These are phyloP conservation scores for Zaprionus africanus DNA, from an alignment of 1,140 invertebrate species.

Conservation along the genomic window DNA sequence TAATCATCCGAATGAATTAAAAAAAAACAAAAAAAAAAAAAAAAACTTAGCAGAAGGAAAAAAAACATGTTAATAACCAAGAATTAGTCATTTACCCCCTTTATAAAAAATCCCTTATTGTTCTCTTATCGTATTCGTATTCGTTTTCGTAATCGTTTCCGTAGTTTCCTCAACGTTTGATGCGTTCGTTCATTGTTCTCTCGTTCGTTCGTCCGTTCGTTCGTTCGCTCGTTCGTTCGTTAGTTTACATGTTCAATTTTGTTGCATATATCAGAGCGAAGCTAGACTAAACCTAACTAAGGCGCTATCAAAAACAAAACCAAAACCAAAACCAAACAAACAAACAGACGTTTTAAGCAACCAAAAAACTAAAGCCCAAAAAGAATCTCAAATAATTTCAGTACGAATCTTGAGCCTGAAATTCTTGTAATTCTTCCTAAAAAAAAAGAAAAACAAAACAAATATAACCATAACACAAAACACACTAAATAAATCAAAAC, in stretches of 20 bases:
- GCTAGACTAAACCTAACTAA: conserved; percentile 22
- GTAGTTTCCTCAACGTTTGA: conserved; percentile 67
- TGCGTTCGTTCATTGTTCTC: conserved; percentile 56
- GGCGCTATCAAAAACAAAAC: conserved; percentile 20
- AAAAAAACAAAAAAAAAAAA: neutral
- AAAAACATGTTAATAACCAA: conserved; percentile 5
- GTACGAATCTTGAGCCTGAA: conserved; percentile 20
- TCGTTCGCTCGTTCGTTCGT: conserved; percentile 54
- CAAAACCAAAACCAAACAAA: conserved; percentile 12
- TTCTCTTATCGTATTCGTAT: conserved; percentile 40
- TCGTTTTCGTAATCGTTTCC: conserved; percentile 52
- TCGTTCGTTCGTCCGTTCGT: conserved; percentile 55
- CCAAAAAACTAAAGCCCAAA: conserved; percentile 23
- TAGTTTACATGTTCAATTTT: conserved; percentile 63
- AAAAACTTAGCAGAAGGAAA: conserved; percentile 2
- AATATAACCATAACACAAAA: conserved; percentile 47
- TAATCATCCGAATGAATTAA: conserved; percentile 13
- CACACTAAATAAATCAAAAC: conserved; percentile 41
- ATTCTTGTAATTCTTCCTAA: conserved; percentile 64
- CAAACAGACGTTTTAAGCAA: conserved; percentile 37
- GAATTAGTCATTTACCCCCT: conserved; percentile 8
- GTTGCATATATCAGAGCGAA: conserved; percentile 38
- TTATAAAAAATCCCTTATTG: conserved; percentile 13
- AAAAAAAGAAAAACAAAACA: neutral
- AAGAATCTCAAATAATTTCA: conserved; percentile 19